Base-by-base conservation (phyloP, 2,797 vertebrate species). In the Etheostoma perlongum region DNA sequence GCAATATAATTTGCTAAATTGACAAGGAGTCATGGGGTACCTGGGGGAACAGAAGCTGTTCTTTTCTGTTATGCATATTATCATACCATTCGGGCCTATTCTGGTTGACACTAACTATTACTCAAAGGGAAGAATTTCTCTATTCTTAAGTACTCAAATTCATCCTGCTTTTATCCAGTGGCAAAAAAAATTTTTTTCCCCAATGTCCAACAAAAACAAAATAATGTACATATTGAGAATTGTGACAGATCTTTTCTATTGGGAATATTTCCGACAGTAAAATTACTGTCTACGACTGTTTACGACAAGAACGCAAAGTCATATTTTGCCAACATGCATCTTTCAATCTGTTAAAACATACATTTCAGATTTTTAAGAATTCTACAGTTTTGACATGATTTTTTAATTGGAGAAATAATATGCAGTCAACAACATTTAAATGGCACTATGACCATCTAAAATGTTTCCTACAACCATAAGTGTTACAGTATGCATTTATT, bases 1-100 rank as follows among this genome's bases (percentile, higher is more conserved):
- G 71, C 87, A 92, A 90, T 92, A 84, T 85, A 92, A 91, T 94
- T 92, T 89, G 72, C 72, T 82, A 89, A 92, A 91, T 74, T 92
- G 90, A 87, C 87, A 87, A 84, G 80, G 79, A 91, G 64, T 78
- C 75, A 86, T 63, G 63, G 79, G 69, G 67, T 85, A 91, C 86
- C 90, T 87, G 73, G n/a, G 80, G 87, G 80, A 83, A 79, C 27
- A 48, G 44, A 68, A 64, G 77, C 69, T 78, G 54, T 76, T 85
- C 69, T 80, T 85, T 83, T 81, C 70, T 67, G 52, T 88, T 73
- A 72, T 69, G 59, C 71, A 61, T 66, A 79, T 81, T 77, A 85
- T 81, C 69, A 74, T 63, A 68, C 40, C 42, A 76, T 64, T 74
- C 27, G 55, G 67, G 49, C 67, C 64, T 78, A 12, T 80, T 83